Evolutionary conservation across 1,140 invertebrate species (phyloP).

Genomic region (Colletes latitarsis): DNA sequence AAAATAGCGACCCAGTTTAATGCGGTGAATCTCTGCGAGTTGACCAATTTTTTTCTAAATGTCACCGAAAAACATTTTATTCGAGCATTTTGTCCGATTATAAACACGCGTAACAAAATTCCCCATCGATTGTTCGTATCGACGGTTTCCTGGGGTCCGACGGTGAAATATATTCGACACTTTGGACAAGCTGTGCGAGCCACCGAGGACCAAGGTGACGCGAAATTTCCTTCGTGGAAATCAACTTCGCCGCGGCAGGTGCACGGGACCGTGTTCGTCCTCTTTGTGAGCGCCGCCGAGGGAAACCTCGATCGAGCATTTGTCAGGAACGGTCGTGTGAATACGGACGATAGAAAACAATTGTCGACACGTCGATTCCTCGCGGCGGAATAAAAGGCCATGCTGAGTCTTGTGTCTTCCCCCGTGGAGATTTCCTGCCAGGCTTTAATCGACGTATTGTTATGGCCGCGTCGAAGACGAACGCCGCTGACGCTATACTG

Average conservation of each 20-base stretch:
- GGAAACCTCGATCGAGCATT: slow-evolving; percentile 38
- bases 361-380: slow-evolving; percentile 34
- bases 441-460: slow-evolving; percentile 13
- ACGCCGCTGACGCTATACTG: no score
- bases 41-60: no score
- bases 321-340: slow-evolving; percentile 32
- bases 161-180: slow-evolving; percentile 44
- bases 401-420: neutral
- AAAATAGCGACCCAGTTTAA: no score
- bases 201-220: slow-evolving; percentile 30
- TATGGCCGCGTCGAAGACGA: neutral
- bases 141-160: slow-evolving; percentile 33
- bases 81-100: no score
- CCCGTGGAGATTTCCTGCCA: no score
- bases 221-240: slow-evolving; percentile 63
- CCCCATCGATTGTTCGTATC: slow-evolving; percentile 30
- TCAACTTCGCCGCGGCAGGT: slow-evolving; percentile 59
- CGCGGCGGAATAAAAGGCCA: slow-evolving; percentile 13
- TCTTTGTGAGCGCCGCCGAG: slow-evolving; percentile 16
- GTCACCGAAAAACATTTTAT: no score
- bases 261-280: slow-evolving; percentile 36
- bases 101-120: neutral
- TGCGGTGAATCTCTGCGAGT: no score
- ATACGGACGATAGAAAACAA: slow-evolving; percentile 43
- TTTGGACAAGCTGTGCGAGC: slow-evolving; percentile 49